Conservation (phyloP, 1,140 invertebrate species). For the Capitella teleta region DNA sequence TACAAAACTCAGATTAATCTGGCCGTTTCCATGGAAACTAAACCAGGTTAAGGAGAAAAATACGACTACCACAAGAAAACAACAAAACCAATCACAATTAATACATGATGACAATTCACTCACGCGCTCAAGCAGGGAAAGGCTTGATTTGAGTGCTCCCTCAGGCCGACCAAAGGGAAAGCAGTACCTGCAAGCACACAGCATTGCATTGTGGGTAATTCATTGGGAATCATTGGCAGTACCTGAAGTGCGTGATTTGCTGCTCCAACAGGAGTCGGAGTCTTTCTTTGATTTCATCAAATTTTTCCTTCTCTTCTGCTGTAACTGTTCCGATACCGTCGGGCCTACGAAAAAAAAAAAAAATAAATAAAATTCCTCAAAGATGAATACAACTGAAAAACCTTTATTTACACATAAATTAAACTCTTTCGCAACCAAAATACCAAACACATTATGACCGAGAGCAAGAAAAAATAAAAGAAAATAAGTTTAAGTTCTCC, state of each 20-base stretch:
- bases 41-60: background rate
- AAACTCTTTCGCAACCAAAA: too few relatives aligned
- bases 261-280: constrained; percentile 84
- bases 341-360: constrained; percentile 54
- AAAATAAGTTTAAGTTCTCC: too few relatives aligned
- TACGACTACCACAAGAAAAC: background rate
- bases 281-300: constrained; percentile 92
- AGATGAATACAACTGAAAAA: too few relatives aligned
- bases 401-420: too few relatives aligned
- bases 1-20: too few relatives aligned
- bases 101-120: constrained; percentile 18
- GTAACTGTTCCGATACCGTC: constrained; percentile 97
- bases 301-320: constrained; percentile 94
- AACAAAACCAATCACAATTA: background rate
- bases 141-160: constrained; percentile 87
- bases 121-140: constrained; percentile 87
- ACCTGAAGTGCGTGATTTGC: constrained; percentile 98
- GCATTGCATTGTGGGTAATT: background rate
- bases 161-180: constrained; percentile 98
- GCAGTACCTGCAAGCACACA: constrained; percentile 59
- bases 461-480: too few relatives aligned
- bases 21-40: too few relatives aligned
- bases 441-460: too few relatives aligned
- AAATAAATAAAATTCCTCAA: too few relatives aligned
- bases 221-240: constrained; percentile 13